Evolutionary conservation across 1,140 invertebrate genomes (phyloP), one percentile per base, ranked within the genome.

Genomic region (Drosophila chauvacae): DNA sequence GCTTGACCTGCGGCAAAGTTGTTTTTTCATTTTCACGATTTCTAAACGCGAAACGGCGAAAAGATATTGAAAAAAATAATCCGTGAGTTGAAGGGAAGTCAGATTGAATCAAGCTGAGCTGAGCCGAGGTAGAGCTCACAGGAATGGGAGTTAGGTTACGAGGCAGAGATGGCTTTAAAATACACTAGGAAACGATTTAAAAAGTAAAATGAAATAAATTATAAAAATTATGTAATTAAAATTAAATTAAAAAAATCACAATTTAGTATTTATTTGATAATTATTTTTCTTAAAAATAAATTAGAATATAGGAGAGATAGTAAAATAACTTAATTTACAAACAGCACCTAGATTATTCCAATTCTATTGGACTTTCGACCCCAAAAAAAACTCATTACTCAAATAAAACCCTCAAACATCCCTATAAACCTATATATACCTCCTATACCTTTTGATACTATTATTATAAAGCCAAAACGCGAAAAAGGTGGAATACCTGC

Each of bases 11-110:
- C 35, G 85, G 85, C 85, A 90, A 90, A 81, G 81, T 90, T 90
- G 70, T 90, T 90, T 76, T 90, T 90, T 81, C 81, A 90, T 90
- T 90, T 90, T 78, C 81, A 79, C 85, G 85, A 90, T 90, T 90
- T 90, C 85, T 90, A 90, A 90, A 81, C 74, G 48, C 26, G 42
- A 26, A 50, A 50, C 23, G 57, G 53, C 18, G 51, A 50, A 56
- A 33, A 53, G 53, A 68, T 70, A 60, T 83, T 56, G 61, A 60
- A 74, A 77, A 77, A 64, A 63, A 53, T 30, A 74, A 66, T 65
- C 59, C n/a, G 35, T 48, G 35, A 44, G 51, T 56, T 23, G 66
- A 62, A 73, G 50, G 45, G 42, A 56, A 64, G 33, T 66, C 53
- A 62, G 66, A 72, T 55, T 56, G 50, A 61, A 72, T 56, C 20